A percentile compares a stretch with the other conserved stretches of the same genome.
Conservation (phyloP, 2,888 invertebrate species). For the Drepana falcataria region DNA sequence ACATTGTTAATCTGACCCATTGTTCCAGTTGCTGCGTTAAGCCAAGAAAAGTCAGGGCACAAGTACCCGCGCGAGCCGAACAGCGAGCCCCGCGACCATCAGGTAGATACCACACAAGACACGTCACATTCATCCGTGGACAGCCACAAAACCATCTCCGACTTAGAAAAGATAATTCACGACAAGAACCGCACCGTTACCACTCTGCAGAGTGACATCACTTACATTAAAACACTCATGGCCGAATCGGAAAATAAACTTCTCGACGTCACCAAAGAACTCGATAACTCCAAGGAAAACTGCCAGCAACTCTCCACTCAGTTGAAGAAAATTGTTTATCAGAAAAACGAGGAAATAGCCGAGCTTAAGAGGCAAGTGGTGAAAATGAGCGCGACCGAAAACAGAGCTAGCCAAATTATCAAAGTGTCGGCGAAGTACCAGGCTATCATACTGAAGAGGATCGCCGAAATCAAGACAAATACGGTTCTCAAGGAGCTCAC, state of each 20-base stretch:
- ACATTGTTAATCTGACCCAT: neutral
- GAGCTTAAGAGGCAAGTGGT: slow-evolving; percentile 61
- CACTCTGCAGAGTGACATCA: slow-evolving; percentile 56
- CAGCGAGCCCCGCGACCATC: slow-evolving; percentile 41
- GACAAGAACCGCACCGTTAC: slow-evolving; percentile 67
- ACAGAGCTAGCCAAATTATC: slow-evolving; percentile 62
- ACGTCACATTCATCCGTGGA: slow-evolving; percentile 57
- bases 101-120: slow-evolving; percentile 66
- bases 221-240: slow-evolving; percentile 55
- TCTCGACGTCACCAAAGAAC: slow-evolving; percentile 55
- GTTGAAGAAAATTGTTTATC: slow-evolving; percentile 61
- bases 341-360: slow-evolving; percentile 67
- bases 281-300: slow-evolving; percentile 56
- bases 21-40: slow-evolving; percentile 38
- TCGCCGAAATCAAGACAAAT: slow-evolving; percentile 65
- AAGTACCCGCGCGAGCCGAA: slow-evolving; percentile 34
- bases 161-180: slow-evolving; percentile 63
- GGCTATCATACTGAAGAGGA: slow-evolving; percentile 63
- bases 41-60: slow-evolving; percentile 37
- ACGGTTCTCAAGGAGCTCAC: slow-evolving; percentile 65
- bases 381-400: slow-evolving; percentile 63
- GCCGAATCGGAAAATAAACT: slow-evolving; percentile 66
- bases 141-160: slow-evolving; percentile 60
- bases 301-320: slow-evolving; percentile 59
- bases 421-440: slow-evolving; percentile 71